Base-by-base conservation (phyloP, 2,888 invertebrate species). In the Drosophila colorata region DNA sequence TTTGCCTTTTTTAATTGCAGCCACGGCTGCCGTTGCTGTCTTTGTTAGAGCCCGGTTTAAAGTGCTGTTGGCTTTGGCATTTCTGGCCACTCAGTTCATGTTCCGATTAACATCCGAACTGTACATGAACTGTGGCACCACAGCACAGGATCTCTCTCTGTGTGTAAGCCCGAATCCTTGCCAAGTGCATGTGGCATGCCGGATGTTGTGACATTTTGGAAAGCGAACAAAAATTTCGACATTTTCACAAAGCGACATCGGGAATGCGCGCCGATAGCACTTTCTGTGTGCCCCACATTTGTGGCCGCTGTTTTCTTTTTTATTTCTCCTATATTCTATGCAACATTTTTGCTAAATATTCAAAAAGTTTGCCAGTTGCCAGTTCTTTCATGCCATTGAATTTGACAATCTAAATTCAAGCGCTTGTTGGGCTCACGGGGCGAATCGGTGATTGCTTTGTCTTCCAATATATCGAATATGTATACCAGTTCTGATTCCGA, bases 181-280 rank as follows among this genome's bases (percentile, higher is more conserved):
- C 77, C 80, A 78, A 78, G 69, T 80, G 77, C 78, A 78, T 78
- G 76, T 73, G 82, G 82, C 85, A 68, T 76, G 66, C 74, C 83
- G 88, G 87, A 87, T 85, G 79, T 85, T 68, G 78, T 69, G 68
- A 80, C 74, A 78, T 78, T 76, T 78, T 69, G 67, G 64, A 76
- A 79, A 85, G 83, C 69, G 74, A 64, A 69, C 68, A 80, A 85
- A 78, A 76, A 79, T 81, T 87, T 79, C 61, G 60, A 61, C 84
- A 74, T 80, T 84, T 84, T 56, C 53, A 69, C 70, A 78, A 74
- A 52, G 49, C 55, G 40, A 61, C 74, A 51, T 66, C 38, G 61
- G 44, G 69, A 69, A 74, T 74, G 47, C 48, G 33, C 47, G 55
- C 74, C 74, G 74, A 68, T 64, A 65, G 68, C 81, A 69, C 47